These are phyloP conservation scores for Diabrotica virgifera DNA, from an alignment of 1,140 invertebrate species.

Conservation along the genomic window DNA sequence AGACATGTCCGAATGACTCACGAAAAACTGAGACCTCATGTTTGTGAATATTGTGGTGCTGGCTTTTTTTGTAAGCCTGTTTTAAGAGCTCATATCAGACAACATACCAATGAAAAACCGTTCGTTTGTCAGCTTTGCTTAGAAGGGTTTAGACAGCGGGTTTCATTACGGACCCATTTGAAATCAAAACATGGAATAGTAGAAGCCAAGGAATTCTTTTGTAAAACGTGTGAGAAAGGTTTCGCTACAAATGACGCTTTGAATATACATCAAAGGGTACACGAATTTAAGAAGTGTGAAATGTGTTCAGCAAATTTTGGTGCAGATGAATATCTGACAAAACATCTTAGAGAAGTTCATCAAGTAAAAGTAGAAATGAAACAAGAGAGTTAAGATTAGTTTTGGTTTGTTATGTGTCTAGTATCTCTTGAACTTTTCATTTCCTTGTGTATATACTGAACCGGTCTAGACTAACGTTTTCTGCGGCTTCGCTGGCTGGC, in stretches of 20 bases:
- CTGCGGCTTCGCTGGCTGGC: no score
- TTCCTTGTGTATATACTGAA: no score
- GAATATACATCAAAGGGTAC: slow-evolving; percentile 23
- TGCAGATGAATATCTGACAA: slow-evolving; percentile 23
- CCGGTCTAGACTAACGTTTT: no score
- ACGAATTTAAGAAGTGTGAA: slow-evolving; percentile 25
- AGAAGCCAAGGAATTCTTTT: slow-evolving; percentile 31
- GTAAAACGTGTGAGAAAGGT: slow-evolving; percentile 34
- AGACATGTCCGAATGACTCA: slow-evolving; percentile 39
- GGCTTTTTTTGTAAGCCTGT: slow-evolving; percentile 35
- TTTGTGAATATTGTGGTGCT: slow-evolving; percentile 34
- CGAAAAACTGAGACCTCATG: slow-evolving; percentile 34
- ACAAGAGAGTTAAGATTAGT: no score
- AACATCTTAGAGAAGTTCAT: slow-evolving; percentile 20
- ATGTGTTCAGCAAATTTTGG: slow-evolving; percentile 27
- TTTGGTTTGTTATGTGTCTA: no score
- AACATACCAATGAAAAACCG: slow-evolving; percentile 37
- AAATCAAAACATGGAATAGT: slow-evolving; percentile 34
- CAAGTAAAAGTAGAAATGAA: no score
- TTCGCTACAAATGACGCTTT: slow-evolving; percentile 26
- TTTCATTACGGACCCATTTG: slow-evolving; percentile 34
- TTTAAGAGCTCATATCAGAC: slow-evolving; percentile 29
- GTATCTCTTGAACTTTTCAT: no score
- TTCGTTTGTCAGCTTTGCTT: slow-evolving; percentile 34
- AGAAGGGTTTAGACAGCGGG: slow-evolving; percentile 35